phyloP scores from a whole-genome alignment of 2,888 invertebrate genomes.

The Ophion costatus region DNA sequence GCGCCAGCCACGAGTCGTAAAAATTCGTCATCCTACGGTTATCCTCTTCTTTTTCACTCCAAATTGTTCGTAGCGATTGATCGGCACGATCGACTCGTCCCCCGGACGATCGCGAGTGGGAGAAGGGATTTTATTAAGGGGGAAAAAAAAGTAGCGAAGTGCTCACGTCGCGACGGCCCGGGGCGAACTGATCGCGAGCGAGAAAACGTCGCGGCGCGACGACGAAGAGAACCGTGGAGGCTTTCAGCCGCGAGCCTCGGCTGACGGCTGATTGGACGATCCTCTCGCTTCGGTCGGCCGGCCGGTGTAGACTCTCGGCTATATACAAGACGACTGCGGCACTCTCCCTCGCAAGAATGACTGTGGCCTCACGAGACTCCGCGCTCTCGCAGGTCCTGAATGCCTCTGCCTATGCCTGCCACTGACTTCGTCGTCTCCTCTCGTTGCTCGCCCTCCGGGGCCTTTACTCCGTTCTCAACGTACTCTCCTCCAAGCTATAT shows the following conservation, averaged over 20 bases:
- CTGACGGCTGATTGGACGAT: conserved; percentile 74
- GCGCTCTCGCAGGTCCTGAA: conserved; percentile 29
- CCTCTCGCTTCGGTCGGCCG: conserved; percentile 70
- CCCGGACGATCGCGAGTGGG: not conserved
- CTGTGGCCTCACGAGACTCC: conserved; percentile 47
- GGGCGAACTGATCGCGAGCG: conserved; percentile 71
- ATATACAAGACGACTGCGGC: conserved; percentile 7
- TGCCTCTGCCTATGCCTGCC: conserved; percentile 26
- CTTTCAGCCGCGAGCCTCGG: conserved; percentile 49
- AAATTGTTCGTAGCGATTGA: not conserved
- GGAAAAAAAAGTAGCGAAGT: conserved; percentile 44
- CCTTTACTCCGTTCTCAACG: conserved; percentile 29
- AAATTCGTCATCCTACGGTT: conserved; percentile 29
- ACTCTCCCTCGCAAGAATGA: conserved; percentile 53
- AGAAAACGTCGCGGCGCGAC: conserved; percentile 44
- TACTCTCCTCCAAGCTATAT: conserved; percentile 1
- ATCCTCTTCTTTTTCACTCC: not conserved
- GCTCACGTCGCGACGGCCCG: conserved; percentile 66
- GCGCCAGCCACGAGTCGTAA: conserved; percentile 29
- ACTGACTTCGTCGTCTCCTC: conserved; percentile 21
- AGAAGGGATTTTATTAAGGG: conserved; percentile 22
- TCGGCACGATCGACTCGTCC: not conserved
- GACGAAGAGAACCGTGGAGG: conserved; percentile 61
- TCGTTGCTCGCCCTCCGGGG: conserved; percentile 32
- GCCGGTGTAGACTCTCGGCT: conserved; percentile 70